Evolutionary conservation across 2,888 invertebrate genomes (phyloP).

Genomic region (Metalampra italica): DNA sequence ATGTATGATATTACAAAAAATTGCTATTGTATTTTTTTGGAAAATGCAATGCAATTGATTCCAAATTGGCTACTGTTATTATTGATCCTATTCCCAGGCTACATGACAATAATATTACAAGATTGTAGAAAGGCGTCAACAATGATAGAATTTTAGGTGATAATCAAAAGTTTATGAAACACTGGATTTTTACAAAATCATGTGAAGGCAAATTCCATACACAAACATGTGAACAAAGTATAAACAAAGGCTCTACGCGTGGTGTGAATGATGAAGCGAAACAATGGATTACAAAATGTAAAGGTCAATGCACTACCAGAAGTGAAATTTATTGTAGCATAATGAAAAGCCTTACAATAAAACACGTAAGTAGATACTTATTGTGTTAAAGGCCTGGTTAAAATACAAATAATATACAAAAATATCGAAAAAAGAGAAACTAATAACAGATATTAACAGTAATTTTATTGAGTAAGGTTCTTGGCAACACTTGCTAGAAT

Average conservation of each 20-base stretch:
- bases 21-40: no score
- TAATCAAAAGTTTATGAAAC: not conserved
- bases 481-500: no score
- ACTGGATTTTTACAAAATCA: not conserved
- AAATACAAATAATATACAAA: no score
- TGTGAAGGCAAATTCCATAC: not conserved
- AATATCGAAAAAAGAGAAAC: no score
- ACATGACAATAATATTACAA: not conserved
- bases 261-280: constrained; percentile 33
- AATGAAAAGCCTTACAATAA: not conserved
- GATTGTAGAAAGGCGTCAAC: not conserved
- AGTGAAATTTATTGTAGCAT: constrained; percentile 15
- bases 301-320: constrained; percentile 47
- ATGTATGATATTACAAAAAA: no score
- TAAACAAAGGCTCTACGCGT: constrained; percentile 23
- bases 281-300: constrained; percentile 54
- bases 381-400: no score
- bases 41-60: no score
- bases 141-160: not conserved
- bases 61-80: constrained; percentile 1
- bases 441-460: no score
- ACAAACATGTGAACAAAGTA: constrained; percentile 5
- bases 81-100: not conserved
- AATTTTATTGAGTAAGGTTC: no score
- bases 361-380: no score